These are phyloP conservation scores for Paradisaea rubra DNA, from an alignment of 2,113 vertebrate genomes.

Conservation along the genomic window DNA sequence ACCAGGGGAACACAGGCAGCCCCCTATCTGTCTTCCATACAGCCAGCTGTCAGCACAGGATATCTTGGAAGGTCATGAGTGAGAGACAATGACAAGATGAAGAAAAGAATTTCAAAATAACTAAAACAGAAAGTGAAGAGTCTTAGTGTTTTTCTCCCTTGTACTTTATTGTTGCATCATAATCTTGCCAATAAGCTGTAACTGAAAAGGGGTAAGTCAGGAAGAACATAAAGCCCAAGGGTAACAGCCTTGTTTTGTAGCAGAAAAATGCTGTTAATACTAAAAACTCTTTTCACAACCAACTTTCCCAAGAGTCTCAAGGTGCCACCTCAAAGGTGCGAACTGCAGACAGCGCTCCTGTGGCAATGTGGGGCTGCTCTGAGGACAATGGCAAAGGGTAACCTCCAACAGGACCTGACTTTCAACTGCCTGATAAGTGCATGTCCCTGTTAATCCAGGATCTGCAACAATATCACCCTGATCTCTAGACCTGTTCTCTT, in stretches of 20 bases:
- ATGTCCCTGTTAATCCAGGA: not conserved
- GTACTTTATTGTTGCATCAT: not conserved
- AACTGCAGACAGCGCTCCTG: not conserved
- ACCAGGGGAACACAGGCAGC: not conserved
- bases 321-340: not conserved
- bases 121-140: not conserved
- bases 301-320: not conserved
- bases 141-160: not conserved
- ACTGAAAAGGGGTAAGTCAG: not conserved
- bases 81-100: not conserved
- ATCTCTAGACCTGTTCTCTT: not conserved
- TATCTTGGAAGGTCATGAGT: not conserved
- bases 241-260: not conserved
- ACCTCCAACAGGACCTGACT: not conserved
- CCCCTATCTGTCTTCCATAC: not conserved
- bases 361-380: not conserved
- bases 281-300: not conserved
- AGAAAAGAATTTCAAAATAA: not conserved
- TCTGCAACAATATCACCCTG: not conserved
- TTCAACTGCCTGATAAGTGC: fast-evolving
- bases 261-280: not conserved
- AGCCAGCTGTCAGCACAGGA: not conserved
- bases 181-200: not conserved
- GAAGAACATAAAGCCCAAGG: not conserved
- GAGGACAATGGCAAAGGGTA: not conserved